phyloP scores from a whole-genome alignment of 2,113 vertebrate genomes.

The Smithornis capensis region DNA sequence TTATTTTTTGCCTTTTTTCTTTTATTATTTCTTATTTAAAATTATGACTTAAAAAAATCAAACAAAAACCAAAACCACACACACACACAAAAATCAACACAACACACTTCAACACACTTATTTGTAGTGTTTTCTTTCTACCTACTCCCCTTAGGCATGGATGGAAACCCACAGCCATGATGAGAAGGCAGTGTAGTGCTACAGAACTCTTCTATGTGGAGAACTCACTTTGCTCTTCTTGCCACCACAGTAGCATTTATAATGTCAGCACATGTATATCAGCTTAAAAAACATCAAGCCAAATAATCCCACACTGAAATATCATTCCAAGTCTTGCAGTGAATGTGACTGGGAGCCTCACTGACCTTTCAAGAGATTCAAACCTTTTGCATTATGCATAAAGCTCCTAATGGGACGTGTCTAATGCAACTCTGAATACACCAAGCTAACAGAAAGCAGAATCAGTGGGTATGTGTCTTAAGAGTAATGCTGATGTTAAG shows the following conservation, averaged over 20 bases:
- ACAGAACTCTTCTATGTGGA: not conserved
- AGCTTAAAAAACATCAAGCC: not conserved
- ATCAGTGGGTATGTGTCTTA: not conserved
- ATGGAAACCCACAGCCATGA: not conserved
- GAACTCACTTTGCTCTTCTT: not conserved
- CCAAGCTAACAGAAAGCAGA: not conserved
- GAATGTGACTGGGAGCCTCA: not conserved
- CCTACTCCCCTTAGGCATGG: not conserved
- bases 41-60: not conserved
- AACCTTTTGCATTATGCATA: not conserved
- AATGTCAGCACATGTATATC: accelerated
- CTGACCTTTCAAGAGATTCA: not conserved
- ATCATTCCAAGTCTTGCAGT: not conserved
- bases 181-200: not conserved
- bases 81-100: not conserved
- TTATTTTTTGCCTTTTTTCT: too few species aligned
- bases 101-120: not conserved
- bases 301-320: not conserved
- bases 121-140: not conserved
- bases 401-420: not conserved
- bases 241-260: not conserved
- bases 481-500: not conserved
- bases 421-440: not conserved
- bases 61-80: not conserved
- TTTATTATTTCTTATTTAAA: not conserved